phyloP scores from a whole-genome alignment of 2,797 vertebrate species.

The Danionella dracula region DNA sequence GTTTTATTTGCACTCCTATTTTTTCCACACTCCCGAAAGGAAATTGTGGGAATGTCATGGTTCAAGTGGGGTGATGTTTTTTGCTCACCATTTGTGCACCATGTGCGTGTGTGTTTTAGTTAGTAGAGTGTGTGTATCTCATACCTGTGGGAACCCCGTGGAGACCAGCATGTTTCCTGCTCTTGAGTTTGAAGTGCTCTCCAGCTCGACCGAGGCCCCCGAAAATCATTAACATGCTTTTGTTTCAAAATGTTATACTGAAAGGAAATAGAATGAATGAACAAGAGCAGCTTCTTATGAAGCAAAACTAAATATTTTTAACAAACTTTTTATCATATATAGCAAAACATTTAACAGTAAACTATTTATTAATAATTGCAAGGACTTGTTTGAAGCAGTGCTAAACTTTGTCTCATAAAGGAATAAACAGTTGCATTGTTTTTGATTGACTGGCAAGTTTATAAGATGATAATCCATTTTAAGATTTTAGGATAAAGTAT shows the following conservation, averaged over 20 bases:
- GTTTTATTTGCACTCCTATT: no score
- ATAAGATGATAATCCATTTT: no score
- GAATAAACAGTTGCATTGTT: no score
- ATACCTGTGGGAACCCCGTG: constrained; percentile 58
- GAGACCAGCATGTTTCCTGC: constrained; percentile 57
- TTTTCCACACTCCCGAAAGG: background rate
- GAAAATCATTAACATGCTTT: constrained; percentile 61
- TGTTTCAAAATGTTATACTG: constrained; percentile 31
- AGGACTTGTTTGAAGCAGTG: no score
- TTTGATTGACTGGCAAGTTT: no score
- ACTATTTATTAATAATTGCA: no score
- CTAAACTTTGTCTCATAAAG: no score
- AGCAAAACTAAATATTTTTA: background rate
- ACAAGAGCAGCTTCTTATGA: constrained; percentile 6
- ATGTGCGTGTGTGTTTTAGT: constrained; percentile 12
- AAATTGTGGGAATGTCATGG: background rate
- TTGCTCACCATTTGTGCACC: constrained; percentile 2
- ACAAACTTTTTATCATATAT: no score
- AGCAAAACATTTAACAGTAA: no score
- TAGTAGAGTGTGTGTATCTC: constrained; percentile 27
- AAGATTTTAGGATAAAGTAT: no score
- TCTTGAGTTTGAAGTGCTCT: constrained; percentile 71
- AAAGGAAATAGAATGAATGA: constrained; percentile 18
- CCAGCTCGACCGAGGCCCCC: constrained; percentile 53
- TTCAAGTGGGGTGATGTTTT: background rate